Base-by-base conservation (phyloP, 2,888 invertebrate genomes). In the Dryobotodes eremita region DNA sequence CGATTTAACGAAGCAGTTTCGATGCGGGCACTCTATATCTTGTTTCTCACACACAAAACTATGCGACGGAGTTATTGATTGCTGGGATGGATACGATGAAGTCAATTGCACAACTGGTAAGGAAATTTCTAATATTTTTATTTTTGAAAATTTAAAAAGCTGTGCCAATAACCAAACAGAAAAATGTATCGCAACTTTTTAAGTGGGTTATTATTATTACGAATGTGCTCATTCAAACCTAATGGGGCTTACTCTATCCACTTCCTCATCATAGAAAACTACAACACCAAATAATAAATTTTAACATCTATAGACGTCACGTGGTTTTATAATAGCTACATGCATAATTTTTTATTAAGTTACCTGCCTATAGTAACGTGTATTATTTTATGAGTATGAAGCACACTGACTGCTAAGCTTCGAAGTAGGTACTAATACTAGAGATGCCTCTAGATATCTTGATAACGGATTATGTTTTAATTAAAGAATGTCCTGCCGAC, bases 61-160 rank as follows among this genome's bases (percentile, higher is more conserved):
- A 89, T 98, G 98, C 93, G 98, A 98, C 91, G 98, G 98, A 59
- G 95, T 97, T 81, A 97, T 98, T 80, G 98, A 98, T 92, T 98
- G 98, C 92, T 98, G 98, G 98, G 98, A 98, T 93, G 98, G 98
- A 77, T 97, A 97, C 61, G 98, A 98, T 91, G 98, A 98, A 97
- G 95, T 97, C 55, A 97, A 98, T 93, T 98, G 98, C 92, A 97
- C 97, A 71, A 94, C 96, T 92, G 97, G 98, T 98, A 95, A 93
- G 94, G 84, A 73, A 0, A 2, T 20, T 59, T 57, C 15, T n/a
- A 59, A 23, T 31, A 36, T 48, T 62, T 42, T 59, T 0, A 11
- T 74, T 75, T 74, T 36, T 42, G 0, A 13, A n/a, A 48, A 36
- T 36, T 75, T 23, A 17, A 26, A n/a, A 93, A 92, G 20, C 26